Percentiles rank a stretch among this genome's conserved stretches.
Evolutionary conservation across 2,888 invertebrate genomes (phyloP).

Genomic region (Drosophila kuntzei): DNA sequence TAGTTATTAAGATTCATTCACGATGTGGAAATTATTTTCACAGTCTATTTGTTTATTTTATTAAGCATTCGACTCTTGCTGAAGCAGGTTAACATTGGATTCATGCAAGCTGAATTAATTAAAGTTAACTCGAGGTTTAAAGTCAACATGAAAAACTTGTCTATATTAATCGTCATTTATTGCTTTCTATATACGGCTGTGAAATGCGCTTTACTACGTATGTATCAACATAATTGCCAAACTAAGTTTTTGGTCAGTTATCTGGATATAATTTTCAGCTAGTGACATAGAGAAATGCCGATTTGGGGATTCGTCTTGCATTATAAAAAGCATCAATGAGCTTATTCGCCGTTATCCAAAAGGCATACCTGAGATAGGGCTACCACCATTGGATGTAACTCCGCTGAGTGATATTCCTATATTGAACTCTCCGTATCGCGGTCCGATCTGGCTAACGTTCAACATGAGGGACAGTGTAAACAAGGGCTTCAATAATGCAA

Average conservation of each 20-base stretch:
- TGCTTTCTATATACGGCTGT: not conserved
- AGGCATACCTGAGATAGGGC: constrained; percentile 57
- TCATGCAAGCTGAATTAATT: not conserved
- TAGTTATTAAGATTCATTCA: not conserved
- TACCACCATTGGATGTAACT: constrained; percentile 41
- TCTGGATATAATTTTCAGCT: constrained; percentile 37
- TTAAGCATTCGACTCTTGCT: constrained; percentile 9
- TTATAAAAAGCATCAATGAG: constrained; percentile 46
- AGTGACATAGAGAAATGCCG: constrained; percentile 56
- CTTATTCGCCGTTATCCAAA: constrained; percentile 47
- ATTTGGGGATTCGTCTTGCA: constrained; percentile 49
- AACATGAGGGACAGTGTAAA: constrained; percentile 26
- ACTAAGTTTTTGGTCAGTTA: not conserved
- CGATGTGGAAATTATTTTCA: not conserved
- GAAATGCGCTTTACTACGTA: constrained; percentile 34
- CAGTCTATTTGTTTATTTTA: constrained; percentile 15
- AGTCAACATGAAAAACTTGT: constrained; percentile 35
- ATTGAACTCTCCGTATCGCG: constrained; percentile 5
- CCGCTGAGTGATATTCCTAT: constrained; percentile 7
- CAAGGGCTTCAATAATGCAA: constrained; percentile 59
- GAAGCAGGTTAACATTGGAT: constrained; percentile 25
- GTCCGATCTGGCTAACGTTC: constrained; percentile 47
- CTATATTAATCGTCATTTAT: constrained; percentile 7
- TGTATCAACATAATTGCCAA: constrained; percentile 5
- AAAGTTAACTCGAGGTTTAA: not conserved